Base-by-base conservation (phyloP, 35 echinoderm and acorn worm species). In the Apostichopus parvimensis region DNA sequence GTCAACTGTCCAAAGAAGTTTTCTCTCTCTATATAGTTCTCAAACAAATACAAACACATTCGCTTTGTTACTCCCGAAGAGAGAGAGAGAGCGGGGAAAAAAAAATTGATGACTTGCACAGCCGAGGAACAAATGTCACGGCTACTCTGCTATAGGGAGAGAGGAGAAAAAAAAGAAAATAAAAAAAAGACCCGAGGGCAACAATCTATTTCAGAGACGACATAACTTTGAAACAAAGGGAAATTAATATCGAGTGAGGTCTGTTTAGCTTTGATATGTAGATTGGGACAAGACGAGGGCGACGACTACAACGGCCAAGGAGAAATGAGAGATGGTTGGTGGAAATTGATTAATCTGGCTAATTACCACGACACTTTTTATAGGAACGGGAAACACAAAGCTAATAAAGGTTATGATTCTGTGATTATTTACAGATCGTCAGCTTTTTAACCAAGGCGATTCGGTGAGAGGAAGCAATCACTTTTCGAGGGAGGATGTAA, bases 41-140 rank as follows among this genome's bases (percentile, higher is more conserved):
- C 54, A 45, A 22, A 59, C 81, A 84, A 84, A 84, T 84, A 84
- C 81, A 84, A 84, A 59, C 54, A 58, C 81, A 84, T 82, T 59
- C 54, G 81, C 81, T 84, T 84, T 84, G 81, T 84, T 84, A 84
- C 81, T 84, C 81, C 81, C 57, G 81, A 84, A 54, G 81, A 84
- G 34, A 45, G 34, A 45, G 34, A 45, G 34, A 2, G 34, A 45
- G 3, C 1, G 34, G 26, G 26, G 26, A 28, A 45, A 45, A 45
- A 45, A 84, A 84, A 84, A 84, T 84, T 84, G 81, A 84, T 84
- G 81, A 59, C 81, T 84, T 84, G 81, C 81, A 56, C 81, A 84
- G 81, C 57, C 53, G 57, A 84, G 81, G 23, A 84, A 59, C 81
- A 84, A 84, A 84, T 84, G 81, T 60, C 81, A 84, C 56, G 56